phyloP scores from a whole-genome alignment of 2,113 vertebrate genomes.

The Eurypyga helias region DNA sequence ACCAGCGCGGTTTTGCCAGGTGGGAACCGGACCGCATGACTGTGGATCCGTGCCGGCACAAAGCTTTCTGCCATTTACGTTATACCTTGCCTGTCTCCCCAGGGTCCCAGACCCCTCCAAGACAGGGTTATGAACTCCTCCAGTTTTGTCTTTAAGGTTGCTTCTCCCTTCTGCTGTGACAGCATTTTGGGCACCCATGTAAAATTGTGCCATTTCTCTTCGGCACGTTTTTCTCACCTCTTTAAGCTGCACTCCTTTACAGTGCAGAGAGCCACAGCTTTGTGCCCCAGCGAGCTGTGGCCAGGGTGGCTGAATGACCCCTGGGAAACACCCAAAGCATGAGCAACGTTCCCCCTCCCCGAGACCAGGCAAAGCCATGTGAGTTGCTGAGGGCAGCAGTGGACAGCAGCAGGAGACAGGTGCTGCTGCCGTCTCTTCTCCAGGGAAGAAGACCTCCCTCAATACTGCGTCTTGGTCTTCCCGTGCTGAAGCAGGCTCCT shows the following conservation, averaged over 20 bases:
- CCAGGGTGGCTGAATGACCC: neutral
- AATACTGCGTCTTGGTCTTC: neutral
- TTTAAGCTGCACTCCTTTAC: neutral
- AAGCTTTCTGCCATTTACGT: neutral
- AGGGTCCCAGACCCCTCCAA: neutral
- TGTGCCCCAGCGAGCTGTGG: fast-evolving
- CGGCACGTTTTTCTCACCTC: neutral
- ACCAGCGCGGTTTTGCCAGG: neutral
- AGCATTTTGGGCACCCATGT: neutral
- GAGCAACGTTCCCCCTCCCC: neutral
- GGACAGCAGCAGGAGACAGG: neutral
- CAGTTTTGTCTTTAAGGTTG: neutral
- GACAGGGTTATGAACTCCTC: neutral
- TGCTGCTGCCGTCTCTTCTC: neutral
- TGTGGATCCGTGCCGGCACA: neutral
- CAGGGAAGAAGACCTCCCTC: neutral
- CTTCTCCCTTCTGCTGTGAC: neutral
- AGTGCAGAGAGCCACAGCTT: neutral
- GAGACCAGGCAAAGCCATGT: neutral
- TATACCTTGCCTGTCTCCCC: neutral
- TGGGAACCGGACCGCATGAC: neutral
- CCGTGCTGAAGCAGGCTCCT: neutral
- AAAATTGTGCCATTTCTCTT: neutral
- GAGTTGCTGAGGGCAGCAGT: neutral
- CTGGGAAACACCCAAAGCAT: fast-evolving